Base-by-base conservation (phyloP, 2,797 vertebrate species). In the Orientallactaga sibirica region DNA sequence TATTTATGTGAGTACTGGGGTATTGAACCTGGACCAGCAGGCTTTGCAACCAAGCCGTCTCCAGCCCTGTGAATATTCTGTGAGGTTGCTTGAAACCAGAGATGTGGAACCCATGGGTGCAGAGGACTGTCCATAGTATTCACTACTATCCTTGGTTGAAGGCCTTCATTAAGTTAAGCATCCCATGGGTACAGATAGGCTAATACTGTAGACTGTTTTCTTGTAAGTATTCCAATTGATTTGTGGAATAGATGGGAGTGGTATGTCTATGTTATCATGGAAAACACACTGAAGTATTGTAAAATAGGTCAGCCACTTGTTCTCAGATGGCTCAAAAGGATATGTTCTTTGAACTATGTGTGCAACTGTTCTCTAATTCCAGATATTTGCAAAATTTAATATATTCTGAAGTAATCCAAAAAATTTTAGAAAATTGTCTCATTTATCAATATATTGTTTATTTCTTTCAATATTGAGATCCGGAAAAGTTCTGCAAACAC, bases 171-270 rank as follows among this genome's bases (percentile, higher is more conserved):
- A 33, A 25, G 11, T 22, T 78, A 33, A 25, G 11, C 20, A 58
- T 78, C 22, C 37, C 16, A 29, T 20, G n/a, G 3, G 37, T 52
- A 29, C 41, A 4, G 29, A 1, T 55, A n/a, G 19, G 15, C 33
- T n/a, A 15, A 37, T 29, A 29, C 22, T 67, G 4, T 55, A 70
- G 37, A 15, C 74, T 12, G 5, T 43, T 24, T 61, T 74, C 2
- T 14, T 41, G 14, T 75, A 77, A 73, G 29, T 84, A 70, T 61
- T 82, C 27, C 58, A 91, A 3, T 19, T 85, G 80, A 5, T 82
- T 92, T 92, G 29, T 94, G 52, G 20, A 76, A 76, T 93, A 85
- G 29, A 58, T 90, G 62, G n/a, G 58, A 84, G 16, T 73, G 16
- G 27, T 78, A 27, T 84, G 16, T 90, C 43, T 66, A 52, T 52